Evolutionary conservation across 2,888 invertebrate species (phyloP), one percentile per base, ranked within the genome.

Genomic region (Aphodius sticticus): DNA sequence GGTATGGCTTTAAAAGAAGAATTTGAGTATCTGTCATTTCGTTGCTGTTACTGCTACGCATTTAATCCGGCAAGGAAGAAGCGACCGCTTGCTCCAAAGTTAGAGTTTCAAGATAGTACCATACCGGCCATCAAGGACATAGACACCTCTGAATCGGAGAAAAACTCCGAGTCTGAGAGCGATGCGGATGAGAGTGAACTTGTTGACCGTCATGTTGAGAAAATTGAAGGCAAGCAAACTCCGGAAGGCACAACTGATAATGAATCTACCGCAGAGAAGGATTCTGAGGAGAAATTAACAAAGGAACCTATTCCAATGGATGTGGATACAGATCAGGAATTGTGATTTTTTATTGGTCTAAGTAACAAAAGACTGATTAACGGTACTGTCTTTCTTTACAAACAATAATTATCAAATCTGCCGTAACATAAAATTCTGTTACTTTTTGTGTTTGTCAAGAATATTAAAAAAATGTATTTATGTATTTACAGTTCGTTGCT

Each of bases 11-110:
- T 94, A 84, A 91, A 91, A 76, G 94, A 94, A 83, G 94, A 94
- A 85, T 94, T 93, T 84, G 94, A 95, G 81, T 95, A 92, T 86
- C 90, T 93, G 82, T 96, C 96, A 74, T 99, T 96, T 89, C 92
- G 94, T 77, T 99, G 99, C 89, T 96, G 96, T 84, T 98, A 97
- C 90, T 99, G 99, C 89, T 94, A 93, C 80, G 91, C 92, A 53
- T 91, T 95, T 87, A 98, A 99, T 91, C 95, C 96, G 36, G 95
- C 98, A n/a, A 92, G 95, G 81, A 97, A 97, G 87, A 94, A 95
- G 86, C 92, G 95, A 69, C 97, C 96, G 0, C 91, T 92, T 70
- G 96, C 96, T 36, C 97, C 97, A 0, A 90, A 89, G 86, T 86
- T 91, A 80, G 89, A 90, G 12, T 81, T 83, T 26, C 85, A 86